Base-by-base conservation (phyloP, 1,140 invertebrate species). In the Diorhabda elongata region DNA sequence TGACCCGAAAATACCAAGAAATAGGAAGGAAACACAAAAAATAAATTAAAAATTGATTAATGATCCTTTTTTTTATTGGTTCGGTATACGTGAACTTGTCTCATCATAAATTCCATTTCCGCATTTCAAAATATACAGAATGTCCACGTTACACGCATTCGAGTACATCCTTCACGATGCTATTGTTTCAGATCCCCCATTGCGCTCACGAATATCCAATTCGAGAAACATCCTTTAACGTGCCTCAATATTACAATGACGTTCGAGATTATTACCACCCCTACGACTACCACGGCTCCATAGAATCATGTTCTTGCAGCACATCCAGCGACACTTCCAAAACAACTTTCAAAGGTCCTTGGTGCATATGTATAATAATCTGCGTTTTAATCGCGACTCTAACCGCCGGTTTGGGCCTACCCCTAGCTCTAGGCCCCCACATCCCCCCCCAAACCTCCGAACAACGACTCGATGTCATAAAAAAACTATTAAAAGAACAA, bases 401-500 rank as follows among this genome's bases (percentile, higher is more conserved):
- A 69, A 74, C 75, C 58, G 75, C 76, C 58, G 77, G 76, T 67
- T 67, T 80, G 60, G 76, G 77, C 44, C 71, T 80, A 61, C 78
- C 78, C 26, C 70, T 80, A 66, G 76, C 76, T 58, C 72, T 79
- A 67, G 72, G 69, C 65, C 71, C 74, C 41, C 42, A 69, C 26
- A 26, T 62, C 47, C 47, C 71, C 69, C 71, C 74, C 61, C 70
- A 73, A 70, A 75, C 77, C 5, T 60, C 69, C 42, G 73, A 79
- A 67, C 73, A 79, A 65, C 71, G 76, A 9, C 58, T 79, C 56
- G 67, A 77, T 7, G 59, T 74, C 57, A 73, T 74, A 2, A 68
- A 67, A 42, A 82, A 84, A 57, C 83, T 89, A 74, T 81, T 89
- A 69, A 84, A 85, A 64, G 86, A 88, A 67, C 83, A 85, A 8